Base-by-base conservation (phyloP, 1,140 invertebrate genomes). In the Drosophila nebulosa region DNA sequence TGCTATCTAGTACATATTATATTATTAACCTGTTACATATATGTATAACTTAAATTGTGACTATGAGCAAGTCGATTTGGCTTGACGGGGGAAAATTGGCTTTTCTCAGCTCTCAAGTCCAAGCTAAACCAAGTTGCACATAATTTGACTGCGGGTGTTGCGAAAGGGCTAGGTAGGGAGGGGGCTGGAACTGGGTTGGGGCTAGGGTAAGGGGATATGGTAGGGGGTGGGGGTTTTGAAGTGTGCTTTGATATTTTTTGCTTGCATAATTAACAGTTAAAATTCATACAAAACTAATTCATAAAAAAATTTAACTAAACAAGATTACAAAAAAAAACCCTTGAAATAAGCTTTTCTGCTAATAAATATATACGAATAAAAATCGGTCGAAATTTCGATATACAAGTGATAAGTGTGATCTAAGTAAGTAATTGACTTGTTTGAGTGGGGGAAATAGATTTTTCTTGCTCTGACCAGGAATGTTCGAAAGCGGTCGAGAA, bases 11-110 rank as follows among this genome's bases (percentile, higher is more conserved):
- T 39, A 14, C 18, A 27, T 26, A 39, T 26, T 32, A 12, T 56
- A 39, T 58, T 57, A 30, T 58, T 59, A 39, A 50, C 35, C 27
- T 60, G 51, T 46, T 74, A 22, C 55, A 73, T 74, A 61, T 55
- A 58, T 86, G 67, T 62, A 65, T 84, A 86, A 85, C 73, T 81
- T 60, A 76, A 30, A 69, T 78, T 78, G 77, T 65, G 62, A 70
- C 70, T 90, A 90, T 90, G 86, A 69, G 67, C 83, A 90, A 85
- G 88, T 90, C 86, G 86, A 90, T 90, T 83, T 71, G 88, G 80
- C 86, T 67, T 80, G 78, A 60, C 52, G 35, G 10, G 24, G 27
- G 62, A 58, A 14, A 55, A 57, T 26, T 39, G 35, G 22, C 35
- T 26, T 65, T 6, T 18, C 7, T 36, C 52, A 12, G 36, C 18